Evolutionary conservation across 2,797 vertebrate genomes (phyloP).

Genomic region (Psittacula echo): DNA sequence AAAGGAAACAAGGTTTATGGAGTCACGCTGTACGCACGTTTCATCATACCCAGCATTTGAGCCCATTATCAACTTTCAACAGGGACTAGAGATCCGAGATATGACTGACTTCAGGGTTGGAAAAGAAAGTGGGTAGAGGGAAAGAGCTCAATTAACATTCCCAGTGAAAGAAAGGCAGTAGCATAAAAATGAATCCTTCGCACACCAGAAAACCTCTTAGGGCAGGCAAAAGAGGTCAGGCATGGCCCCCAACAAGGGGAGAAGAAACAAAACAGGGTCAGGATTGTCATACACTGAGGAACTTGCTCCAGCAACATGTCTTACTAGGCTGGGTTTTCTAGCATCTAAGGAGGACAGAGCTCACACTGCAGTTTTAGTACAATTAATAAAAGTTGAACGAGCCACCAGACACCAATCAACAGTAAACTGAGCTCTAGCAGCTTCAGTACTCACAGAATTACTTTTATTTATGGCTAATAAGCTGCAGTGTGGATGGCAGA

Average conservation of each 20-base stretch:
- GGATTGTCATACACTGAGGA: background rate
- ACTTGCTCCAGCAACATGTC: background rate
- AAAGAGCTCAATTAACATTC: background rate
- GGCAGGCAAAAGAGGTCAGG: background rate
- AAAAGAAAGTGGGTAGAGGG: background rate
- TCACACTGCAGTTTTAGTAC: background rate
- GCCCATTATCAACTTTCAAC: background rate
- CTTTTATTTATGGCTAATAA: conserved; percentile 51
- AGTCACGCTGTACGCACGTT: background rate
- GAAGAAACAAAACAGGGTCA: background rate
- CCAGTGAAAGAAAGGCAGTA: conserved; percentile 11
- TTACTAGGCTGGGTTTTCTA: background rate
- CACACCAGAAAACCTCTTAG: background rate
- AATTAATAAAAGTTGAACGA: conserved; percentile 60
- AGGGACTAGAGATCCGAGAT: background rate
- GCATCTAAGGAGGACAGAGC: background rate
- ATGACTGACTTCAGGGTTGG: background rate
- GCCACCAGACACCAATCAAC: conserved; percentile 49
- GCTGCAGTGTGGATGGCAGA: conserved; percentile 37
- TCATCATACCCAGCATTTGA: background rate
- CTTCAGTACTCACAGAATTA: conserved; percentile 1
- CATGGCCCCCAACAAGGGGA: background rate
- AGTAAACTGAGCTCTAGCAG: conserved; percentile 16
- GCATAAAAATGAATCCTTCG: background rate
- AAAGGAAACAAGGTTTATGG: background rate